phyloP scores from a whole-genome alignment of 1,140 invertebrate genomes.

The Varroa destructor region DNA sequence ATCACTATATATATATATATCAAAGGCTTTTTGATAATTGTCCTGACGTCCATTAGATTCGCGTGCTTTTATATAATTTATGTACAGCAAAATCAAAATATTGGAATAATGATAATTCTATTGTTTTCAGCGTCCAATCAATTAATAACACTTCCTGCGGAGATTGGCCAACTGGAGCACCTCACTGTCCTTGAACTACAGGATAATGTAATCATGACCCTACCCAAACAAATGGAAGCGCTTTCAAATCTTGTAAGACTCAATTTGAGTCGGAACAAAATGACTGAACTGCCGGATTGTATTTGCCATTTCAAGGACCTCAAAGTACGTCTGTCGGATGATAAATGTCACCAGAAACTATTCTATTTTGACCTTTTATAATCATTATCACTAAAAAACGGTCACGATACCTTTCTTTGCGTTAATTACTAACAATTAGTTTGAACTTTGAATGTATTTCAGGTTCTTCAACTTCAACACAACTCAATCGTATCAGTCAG shows the following conservation, averaged over 20 bases:
- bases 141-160: not conserved
- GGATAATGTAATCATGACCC: conserved; percentile 3
- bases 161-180: conserved; percentile 11
- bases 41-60: too few species aligned
- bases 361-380: too few species aligned
- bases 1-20: too few species aligned
- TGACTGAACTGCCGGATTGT: conserved; percentile 38
- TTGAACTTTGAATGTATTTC: not conserved
- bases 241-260: conserved; percentile 1
- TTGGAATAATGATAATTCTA: too few species aligned
- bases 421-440: too few species aligned
- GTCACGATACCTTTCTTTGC: not conserved
- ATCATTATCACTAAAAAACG: too few species aligned
- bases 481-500: conserved; percentile 39
- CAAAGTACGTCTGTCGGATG: not conserved
- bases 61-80: too few species aligned
- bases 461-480: conserved; percentile 39
- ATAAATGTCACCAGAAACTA: too few species aligned
- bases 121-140: not conserved
- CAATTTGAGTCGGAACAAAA: conserved; percentile 42
- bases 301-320: conserved; percentile 38
- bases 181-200: conserved; percentile 16
- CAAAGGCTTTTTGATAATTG: too few species aligned
- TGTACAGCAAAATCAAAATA: too few species aligned
- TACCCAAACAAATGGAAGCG: conserved; percentile 7